Evolutionary conservation across 2,888 invertebrate species (phyloP), one percentile per base, ranked within the genome.

Genomic region (Mellilla xanthometata): DNA sequence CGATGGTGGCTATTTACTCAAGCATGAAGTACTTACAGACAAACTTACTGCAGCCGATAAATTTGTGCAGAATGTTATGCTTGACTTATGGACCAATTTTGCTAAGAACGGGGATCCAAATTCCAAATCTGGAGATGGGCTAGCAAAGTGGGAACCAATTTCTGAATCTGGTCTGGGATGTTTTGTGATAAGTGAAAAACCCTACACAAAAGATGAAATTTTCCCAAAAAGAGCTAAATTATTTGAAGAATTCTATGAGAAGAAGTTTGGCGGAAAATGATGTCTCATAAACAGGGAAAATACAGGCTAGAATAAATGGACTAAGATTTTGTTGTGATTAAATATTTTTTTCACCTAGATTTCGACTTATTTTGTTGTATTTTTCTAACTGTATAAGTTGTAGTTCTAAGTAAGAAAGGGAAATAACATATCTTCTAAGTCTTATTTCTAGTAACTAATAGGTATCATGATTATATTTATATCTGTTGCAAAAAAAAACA

Each of bases 61-160:
- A 49, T 44, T 78, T 12, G 77, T 91, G 5, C 74, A 87, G 3
- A 70, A 84, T 12, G 76, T 81, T 13, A 72, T 93, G 61, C 78
- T 88, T n/a, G 68, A 78, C 11, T 72, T 93, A 74, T 93, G 93
- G 93, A 90, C 92, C 0, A 92, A 93, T 59, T 94, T 94, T 68
- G 93, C 93, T 0, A 91, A 90, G 62, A 72, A 71, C 58, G 88
- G 90, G 7, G 64, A 86, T 48, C 90, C 90, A 2, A 82, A 87
- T 32, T 81, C 84, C 0, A 58, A 58, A 35, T 56, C 60, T 3
- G 24, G n/a, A 6, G 68, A 77, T 40, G 58, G 66, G 23, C 19
- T 72, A 1, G 71, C 68, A 0, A 75, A 68, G 44, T 90, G 89
- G 90, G 71, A 79, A 29, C 78, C 83, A 1, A 59, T 76, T 2